Base-by-base conservation (phyloP, 2,888 invertebrate species). In the Meiosimyza platycephala region DNA sequence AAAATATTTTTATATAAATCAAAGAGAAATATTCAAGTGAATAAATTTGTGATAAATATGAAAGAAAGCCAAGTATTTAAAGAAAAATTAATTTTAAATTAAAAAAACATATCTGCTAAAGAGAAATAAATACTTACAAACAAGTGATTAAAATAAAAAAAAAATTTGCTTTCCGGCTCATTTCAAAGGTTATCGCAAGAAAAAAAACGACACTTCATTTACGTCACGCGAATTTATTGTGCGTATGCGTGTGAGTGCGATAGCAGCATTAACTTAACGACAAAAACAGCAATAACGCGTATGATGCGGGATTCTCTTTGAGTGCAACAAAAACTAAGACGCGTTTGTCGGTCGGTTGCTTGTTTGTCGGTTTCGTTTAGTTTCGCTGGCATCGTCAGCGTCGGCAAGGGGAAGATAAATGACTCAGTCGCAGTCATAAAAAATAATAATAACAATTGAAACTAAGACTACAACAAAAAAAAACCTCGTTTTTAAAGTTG, bases 1-100 rank as follows among this genome's bases (percentile, higher is more conserved):
- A 54, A 47, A 64, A 15, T 57, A 59, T 55, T 40, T 69, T 48
- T 68, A 66, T 48, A 65, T 48, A 65, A 52, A 67, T 51, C 6
- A 65, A 62, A 55, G 33, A 51, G 62, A 66, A n/a, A 52, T 15
- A 66, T 67, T 9, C 6, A 40, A 40, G 40, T 40, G 40, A 40
- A 40, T 9, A 9, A 40, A 40, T 9, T 40, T 40, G 40, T 40
- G 40, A 40, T 40, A 40, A 40, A 40, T 40, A 40, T 40, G 40
- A 40, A 40, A 72, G 71, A 76, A 80, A 81, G 79, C 81, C 81
- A 22, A 6, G 50, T 81, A 81, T 81, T 77, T 47, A 6, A 40
- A 22, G 48, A 72, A 76, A 75, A 54, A 70, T 63, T 70, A 47
- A 52, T 40, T 40, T 52, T 28, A 28, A 15, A 28, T 13, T 59